Evolutionary conservation across 2,888 invertebrate genomes (phyloP).

Genomic region (Agriopis aurantiaria): DNA sequence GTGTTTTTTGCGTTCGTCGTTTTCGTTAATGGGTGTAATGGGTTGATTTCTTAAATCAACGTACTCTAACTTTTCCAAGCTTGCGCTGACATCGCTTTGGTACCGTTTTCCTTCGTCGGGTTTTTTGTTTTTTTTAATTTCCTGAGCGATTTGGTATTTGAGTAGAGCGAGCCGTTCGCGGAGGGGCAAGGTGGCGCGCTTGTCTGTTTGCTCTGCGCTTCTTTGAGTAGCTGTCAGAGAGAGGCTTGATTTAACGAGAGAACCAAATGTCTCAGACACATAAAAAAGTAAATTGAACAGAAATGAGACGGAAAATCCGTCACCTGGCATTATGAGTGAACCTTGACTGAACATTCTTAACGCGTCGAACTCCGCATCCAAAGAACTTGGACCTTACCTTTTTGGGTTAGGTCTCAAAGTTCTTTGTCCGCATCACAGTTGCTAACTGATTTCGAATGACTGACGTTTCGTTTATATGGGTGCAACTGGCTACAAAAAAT

Average conservation of each 20-base stretch:
- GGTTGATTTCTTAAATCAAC: conserved; percentile 22
- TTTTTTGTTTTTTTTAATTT: conserved; percentile 31
- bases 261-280: not conserved
- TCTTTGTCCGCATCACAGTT: too few species aligned
- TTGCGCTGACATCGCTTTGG: not conserved
- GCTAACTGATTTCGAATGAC: too few species aligned
- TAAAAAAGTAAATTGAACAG: too few species aligned
- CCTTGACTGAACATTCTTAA: too few species aligned
- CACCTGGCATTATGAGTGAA: too few species aligned
- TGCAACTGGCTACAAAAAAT: too few species aligned
- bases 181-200: conserved; percentile 24
- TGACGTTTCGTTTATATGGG: too few species aligned
- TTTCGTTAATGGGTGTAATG: conserved; percentile 49
- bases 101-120: not conserved
- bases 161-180: conserved; percentile 43
- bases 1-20: conserved; percentile 47
- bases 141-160: conserved; percentile 43
- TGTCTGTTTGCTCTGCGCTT: not conserved
- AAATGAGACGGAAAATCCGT: too few species aligned
- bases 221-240: conserved; percentile 15
- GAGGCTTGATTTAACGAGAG: not conserved
- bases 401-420: too few species aligned
- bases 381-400: too few species aligned
- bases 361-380: too few species aligned
- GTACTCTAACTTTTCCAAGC: conserved; percentile 46